These are phyloP conservation scores for Saccostrea glomerata DNA, from an alignment of 1,140 invertebrate genomes.

Conservation along the genomic window DNA sequence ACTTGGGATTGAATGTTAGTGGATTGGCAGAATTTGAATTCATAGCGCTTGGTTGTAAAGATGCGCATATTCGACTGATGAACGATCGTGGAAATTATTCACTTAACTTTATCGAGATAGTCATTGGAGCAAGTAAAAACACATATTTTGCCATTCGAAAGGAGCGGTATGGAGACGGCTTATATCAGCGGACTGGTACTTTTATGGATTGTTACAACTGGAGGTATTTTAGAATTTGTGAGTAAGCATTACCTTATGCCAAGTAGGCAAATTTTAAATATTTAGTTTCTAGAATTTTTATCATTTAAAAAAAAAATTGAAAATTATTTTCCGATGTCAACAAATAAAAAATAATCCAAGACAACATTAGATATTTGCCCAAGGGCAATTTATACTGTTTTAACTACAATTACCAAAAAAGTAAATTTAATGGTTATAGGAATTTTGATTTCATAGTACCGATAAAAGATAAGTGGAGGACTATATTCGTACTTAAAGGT, in stretches of 20 bases:
- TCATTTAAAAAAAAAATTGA: too few relatives aligned
- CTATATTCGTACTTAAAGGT: too few relatives aligned
- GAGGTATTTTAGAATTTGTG: constrained; percentile 6
- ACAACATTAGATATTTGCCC: too few relatives aligned
- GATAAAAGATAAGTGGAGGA: too few relatives aligned
- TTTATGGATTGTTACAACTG: not conserved
- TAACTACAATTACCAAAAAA: too few relatives aligned
- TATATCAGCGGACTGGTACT: not conserved
- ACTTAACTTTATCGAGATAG: not conserved
- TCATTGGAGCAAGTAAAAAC: not conserved
- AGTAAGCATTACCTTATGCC: not conserved
- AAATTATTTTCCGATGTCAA: too few relatives aligned
- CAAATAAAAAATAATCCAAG: too few relatives aligned
- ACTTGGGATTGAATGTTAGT: not conserved
- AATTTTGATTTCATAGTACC: too few relatives aligned
- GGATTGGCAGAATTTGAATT: constrained; percentile 13
- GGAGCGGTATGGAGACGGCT: not conserved
- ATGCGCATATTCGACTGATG: constrained; percentile 24
- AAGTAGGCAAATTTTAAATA: too few relatives aligned
- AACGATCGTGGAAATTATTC: not conserved
- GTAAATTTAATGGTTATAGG: too few relatives aligned
- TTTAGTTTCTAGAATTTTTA: too few relatives aligned
- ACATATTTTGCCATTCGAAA: not conserved
- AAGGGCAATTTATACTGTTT: too few relatives aligned
- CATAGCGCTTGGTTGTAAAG: not conserved